Base-by-base conservation (phyloP, 37 sponge, comb jelly and placozoan genomes). In the Beroe forskalii region DNA sequence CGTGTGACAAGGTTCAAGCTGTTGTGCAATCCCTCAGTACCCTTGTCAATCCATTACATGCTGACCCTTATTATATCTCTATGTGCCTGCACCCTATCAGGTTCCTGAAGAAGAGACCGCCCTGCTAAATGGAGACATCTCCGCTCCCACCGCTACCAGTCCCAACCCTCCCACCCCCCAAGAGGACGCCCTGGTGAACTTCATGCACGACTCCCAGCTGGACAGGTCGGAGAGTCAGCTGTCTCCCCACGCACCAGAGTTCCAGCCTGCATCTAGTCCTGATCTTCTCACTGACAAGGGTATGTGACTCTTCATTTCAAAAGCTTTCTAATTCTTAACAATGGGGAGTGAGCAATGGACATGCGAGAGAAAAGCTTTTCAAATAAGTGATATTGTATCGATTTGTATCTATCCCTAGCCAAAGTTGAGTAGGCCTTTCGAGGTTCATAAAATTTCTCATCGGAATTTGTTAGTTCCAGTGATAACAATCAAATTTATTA, bases 131-230 rank as follows among this genome's bases (percentile, higher is more conserved):
- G 86, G 86, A 3, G 86, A 80, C 14, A 48, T 48, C 55, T 12
- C 55, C 12, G 55, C 55, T 17, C 55, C 55, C 12, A 12, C 6
- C 6, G 12, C 12, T 17, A 37, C 75, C 1, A 8, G 8, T 30
- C 8, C 33, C 39, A 48, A 17, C 6, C 38, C 20, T 19, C 55
- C 44, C 3, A 22, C 24, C 1, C 12, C 44, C 28, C 12, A 6
- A 17, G 86, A 44, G 40, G 86, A 80, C 35, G 86, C 38, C 2
- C 27, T 80, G n/a, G 86, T 80, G 30, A 80, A 80, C 86, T 80
- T 80, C 86, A 80, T 80, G 86, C 86, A 80, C 86, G 86, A 80
- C 27, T 44, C 55, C 30, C 86, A 80, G 86, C 55, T 80, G n/a
- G 86, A 80, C 31, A 3, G 86, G 30, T 80, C 86, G 17, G 86